Base-by-base conservation (phyloP, 2,888 invertebrate species). In the Trichopoda pennipes region DNA sequence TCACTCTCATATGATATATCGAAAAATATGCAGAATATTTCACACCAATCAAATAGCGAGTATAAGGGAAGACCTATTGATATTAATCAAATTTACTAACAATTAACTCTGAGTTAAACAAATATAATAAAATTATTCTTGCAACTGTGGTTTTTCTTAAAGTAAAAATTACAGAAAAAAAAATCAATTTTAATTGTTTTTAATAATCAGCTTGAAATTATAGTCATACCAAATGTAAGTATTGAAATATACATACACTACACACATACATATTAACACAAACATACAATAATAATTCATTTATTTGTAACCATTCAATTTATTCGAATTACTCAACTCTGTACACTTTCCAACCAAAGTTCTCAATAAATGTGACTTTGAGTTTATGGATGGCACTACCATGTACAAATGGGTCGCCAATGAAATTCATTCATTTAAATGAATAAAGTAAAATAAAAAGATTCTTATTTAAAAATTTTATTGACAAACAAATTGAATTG, bases 401-500 rank as follows among this genome's bases (percentile, higher is more conserved):
- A 79, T 72, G 72, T 79, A 72, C 89, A 86, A 88, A 86, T 88
- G 88, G 88, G 88, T 89, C 90, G 90, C 68, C 75, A 87, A 88
- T 88, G 90, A 90, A 90, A 91, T 91, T 91, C 89, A 91, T 91
- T 91, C 89, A 87, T 88, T 89, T 90, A 88, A 90, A 90, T 58
- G 66, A 74, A 49, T 60, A 68, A 66, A 76, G 35, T n/a, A 61
- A 70, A 70, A 70, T 64, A 63, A 42, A 78, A 69, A 81, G 51
- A 78, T 89, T 89, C 88, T 88, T 88, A 89, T 90, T 90, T 89
- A 81, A 88, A 81, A 88, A 86, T 87, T 89, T 90, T 91, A 91
- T 91, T 91, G 91, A 89, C 90, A 90, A 90, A 90, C 89, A 90
- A 91, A 91, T 91, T 91, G 90, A 91, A 90, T 90, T 91, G 91